A percentile compares a stretch with the other conserved stretches of the same genome.
phyloP scores from a whole-genome alignment of 2,888 invertebrate genomes.

The Drosophila atroscutellata region DNA sequence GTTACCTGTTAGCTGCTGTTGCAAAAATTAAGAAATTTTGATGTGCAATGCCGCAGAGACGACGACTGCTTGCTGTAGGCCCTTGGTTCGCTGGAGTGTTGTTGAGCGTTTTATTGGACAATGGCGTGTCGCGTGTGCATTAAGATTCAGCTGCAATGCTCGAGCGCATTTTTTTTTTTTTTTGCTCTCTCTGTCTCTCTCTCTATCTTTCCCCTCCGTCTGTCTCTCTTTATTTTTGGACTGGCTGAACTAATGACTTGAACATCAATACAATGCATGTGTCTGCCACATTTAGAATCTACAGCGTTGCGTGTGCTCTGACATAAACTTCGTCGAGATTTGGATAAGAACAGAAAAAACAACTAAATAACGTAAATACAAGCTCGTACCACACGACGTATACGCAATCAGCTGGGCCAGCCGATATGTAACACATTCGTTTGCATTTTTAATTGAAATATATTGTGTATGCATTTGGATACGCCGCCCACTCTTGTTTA shows the following conservation, averaged over 20 bases:
- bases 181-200: background rate
- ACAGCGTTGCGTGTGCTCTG: conserved; percentile 33
- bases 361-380: background rate
- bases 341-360: background rate
- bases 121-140: conserved; percentile 78
- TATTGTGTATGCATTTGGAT: background rate
- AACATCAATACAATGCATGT: conserved; percentile 60
- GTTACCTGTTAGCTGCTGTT: conserved; percentile 14
- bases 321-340: conserved; percentile 8
- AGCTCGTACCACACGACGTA: conserved; percentile 34
- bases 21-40: conserved; percentile 73
- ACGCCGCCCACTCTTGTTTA: conserved; percentile 9
- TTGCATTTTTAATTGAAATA: conserved; percentile 3
- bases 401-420: conserved; percentile 39
- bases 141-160: conserved; percentile 57
- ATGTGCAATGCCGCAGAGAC: conserved; percentile 47
- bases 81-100: conserved; percentile 42
- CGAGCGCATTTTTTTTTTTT: conserved; percentile 1
- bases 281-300: conserved; percentile 59
- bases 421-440: conserved; percentile 11
- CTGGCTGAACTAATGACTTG: conserved; percentile 71
- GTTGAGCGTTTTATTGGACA: conserved; percentile 77
- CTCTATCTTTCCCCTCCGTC: background rate
- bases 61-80: conserved; percentile 11
- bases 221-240: conserved; percentile 26